Conservation (phyloP, 2,888 invertebrate genomes). For the Sphaerophoria rueppellii region DNA sequence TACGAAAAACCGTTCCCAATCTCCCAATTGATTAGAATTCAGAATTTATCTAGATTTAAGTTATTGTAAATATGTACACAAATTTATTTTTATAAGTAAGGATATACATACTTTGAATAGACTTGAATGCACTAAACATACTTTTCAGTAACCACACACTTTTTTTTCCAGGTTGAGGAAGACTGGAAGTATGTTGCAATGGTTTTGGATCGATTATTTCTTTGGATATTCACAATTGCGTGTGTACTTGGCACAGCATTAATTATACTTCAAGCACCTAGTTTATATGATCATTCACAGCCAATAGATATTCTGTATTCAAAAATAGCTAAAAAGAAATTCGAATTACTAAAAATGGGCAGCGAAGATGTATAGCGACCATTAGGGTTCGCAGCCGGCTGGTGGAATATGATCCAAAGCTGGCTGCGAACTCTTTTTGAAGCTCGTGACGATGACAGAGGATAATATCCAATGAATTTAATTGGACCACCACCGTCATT, state of each 20-base stretch:
- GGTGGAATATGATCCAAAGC: constrained; percentile 87
- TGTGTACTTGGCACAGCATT: constrained; percentile 95
- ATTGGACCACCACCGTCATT: constrained; percentile 51
- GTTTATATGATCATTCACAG: constrained; percentile 94
- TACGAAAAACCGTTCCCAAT: too few relatives aligned
- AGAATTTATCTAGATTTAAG: too few relatives aligned
- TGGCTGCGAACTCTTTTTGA: constrained; percentile 87
- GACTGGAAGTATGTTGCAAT: constrained; percentile 99
- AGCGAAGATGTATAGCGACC: constrained; percentile 84
- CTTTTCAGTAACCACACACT: background rate
- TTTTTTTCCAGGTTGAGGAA: constrained; percentile 90
- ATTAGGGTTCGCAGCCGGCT: constrained; percentile 84
- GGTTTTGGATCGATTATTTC: constrained; percentile 97
- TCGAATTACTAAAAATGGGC: constrained; percentile 94
- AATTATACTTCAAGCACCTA: constrained; percentile 95
- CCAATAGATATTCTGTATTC: constrained; percentile 95
- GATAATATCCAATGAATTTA: constrained; percentile 78
- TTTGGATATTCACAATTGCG: constrained; percentile 97
- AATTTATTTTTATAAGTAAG: too few relatives aligned
- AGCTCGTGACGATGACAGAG: constrained; percentile 84
- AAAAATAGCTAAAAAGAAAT: constrained; percentile 94
- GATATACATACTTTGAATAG: too few relatives aligned
- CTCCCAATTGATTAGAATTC: too few relatives aligned
- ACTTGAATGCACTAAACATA: background rate
- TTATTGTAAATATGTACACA: too few relatives aligned